phyloP scores from a whole-genome alignment of 2,113 vertebrate species.

The Oncorhynchus masou region DNA sequence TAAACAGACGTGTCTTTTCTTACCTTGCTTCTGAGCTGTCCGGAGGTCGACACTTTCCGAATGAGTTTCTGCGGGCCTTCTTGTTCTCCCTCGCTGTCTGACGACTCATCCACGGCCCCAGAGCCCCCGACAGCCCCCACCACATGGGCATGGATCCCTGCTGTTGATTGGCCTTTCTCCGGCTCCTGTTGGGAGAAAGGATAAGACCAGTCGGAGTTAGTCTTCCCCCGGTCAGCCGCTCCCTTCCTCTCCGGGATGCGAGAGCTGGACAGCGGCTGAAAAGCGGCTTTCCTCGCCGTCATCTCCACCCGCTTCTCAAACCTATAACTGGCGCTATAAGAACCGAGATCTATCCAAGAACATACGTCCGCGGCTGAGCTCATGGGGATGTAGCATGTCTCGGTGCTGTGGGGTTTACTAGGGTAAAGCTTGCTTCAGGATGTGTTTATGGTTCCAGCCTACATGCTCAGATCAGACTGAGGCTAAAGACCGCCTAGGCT shows the following conservation, averaged over 20 bases:
- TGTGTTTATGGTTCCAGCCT: constrained; percentile 40
- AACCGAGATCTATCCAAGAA: constrained; percentile 27
- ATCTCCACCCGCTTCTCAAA: constrained; percentile 53
- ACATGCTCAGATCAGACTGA: constrained; percentile 29
- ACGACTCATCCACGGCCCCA: constrained; percentile 86
- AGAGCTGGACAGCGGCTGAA: constrained; percentile 49
- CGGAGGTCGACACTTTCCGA: constrained; percentile 96
- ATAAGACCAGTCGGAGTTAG: constrained; percentile 68
- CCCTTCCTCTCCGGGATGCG: constrained; percentile 64
- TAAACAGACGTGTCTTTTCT: constrained; percentile 18
- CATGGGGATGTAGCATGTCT: constrained; percentile 45
- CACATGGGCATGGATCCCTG: constrained; percentile 73
- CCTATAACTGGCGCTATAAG: constrained; percentile 8
- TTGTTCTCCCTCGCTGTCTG: constrained; percentile 95
- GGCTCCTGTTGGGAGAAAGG: constrained; percentile 79
- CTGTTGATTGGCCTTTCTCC: constrained; percentile 79
- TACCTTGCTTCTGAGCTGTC: constrained; percentile 96
- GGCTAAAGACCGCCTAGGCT: constrained; percentile 46
- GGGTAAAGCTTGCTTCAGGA: constrained; percentile 9
- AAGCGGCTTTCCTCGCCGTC: constrained; percentile 62
- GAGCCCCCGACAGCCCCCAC: constrained; percentile 69
- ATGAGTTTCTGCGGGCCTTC: constrained; percentile 97
- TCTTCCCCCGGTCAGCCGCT: constrained; percentile 54
- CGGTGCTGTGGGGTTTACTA: constrained; percentile 39
- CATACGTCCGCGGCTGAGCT: constrained; percentile 38